These are phyloP conservation scores for Hoplias malabaricus DNA, from an alignment of 2,113 vertebrate species.

Conservation along the genomic window DNA sequence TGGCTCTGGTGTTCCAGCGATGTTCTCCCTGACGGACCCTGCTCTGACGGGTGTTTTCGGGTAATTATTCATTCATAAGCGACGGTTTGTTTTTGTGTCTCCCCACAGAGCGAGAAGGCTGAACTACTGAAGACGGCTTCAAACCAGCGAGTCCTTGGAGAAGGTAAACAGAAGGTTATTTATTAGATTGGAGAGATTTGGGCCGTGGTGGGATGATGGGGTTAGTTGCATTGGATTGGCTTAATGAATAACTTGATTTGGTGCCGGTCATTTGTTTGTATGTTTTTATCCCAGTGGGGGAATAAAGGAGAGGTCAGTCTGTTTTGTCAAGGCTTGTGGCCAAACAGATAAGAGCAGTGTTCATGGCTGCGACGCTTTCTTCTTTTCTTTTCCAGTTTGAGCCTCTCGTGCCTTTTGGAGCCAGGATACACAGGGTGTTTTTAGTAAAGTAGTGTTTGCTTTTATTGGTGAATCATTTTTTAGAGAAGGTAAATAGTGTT, in stretches of 20 bases:
- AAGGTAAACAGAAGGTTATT: slow-evolving; percentile 84
- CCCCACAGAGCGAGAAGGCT: slow-evolving; percentile 87
- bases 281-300: slow-evolving; percentile 41
- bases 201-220: neutral
- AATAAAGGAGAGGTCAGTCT: slow-evolving; percentile 28
- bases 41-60: slow-evolving; percentile 36
- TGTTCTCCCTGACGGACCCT: slow-evolving; percentile 24
- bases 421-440: neutral
- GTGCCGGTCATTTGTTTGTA: slow-evolving; percentile 58
- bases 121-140: slow-evolving; percentile 89
- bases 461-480: neutral
- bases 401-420: neutral
- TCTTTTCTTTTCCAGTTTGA: neutral
- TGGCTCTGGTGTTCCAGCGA: too few relatives aligned
- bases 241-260: slow-evolving; percentile 66
- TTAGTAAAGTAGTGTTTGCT: neutral
- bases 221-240: slow-evolving; percentile 52
- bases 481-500: too few relatives aligned
- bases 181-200: slow-evolving; percentile 49
- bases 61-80: slow-evolving; percentile 70
- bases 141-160: slow-evolving; percentile 80
- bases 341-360: slow-evolving; percentile 25
- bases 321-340: slow-evolving; percentile 40
- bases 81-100: slow-evolving; percentile 75
- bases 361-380: neutral